Percentiles rank a stretch among this genome's conserved stretches.
These are phyloP conservation scores for Megaleporinus macrocephalus DNA, from an alignment of 2,113 vertebrate genomes.

Conservation along the genomic window DNA sequence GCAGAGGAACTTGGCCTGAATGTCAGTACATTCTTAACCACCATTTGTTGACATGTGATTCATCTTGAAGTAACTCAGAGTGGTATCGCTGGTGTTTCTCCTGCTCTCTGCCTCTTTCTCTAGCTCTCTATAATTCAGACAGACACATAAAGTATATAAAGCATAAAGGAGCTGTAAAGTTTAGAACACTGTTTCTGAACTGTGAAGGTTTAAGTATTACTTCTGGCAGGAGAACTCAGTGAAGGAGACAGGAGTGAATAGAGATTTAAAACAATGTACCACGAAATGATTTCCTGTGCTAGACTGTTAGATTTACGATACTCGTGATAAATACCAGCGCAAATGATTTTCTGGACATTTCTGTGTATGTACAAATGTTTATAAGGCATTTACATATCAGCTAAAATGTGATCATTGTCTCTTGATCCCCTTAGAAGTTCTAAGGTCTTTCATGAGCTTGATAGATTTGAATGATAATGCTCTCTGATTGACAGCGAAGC, in stretches of 20 bases:
- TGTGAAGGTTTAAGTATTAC: conserved; percentile 16
- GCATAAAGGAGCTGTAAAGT: conserved; percentile 1
- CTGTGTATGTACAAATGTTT: neutral
- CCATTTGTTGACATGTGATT: neutral
- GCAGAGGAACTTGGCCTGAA: no score
- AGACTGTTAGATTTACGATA: neutral
- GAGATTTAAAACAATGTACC: conserved; percentile 21
- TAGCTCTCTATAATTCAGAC: neutral
- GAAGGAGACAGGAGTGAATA: neutral
- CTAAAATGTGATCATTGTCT: neutral
- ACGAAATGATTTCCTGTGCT: conserved; percentile 16
- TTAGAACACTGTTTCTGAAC: neutral
- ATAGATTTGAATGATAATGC: conserved; percentile 8
- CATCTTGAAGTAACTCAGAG: neutral
- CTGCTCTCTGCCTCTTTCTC: neutral
- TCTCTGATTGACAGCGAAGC: neutral
- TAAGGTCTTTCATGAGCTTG: neutral
- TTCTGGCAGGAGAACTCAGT: neutral
- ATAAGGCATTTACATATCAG: conserved; percentile 15
- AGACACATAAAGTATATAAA: conserved; percentile 14
- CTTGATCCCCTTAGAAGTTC: neutral
- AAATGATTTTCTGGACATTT: neutral
- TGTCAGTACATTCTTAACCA: neutral
- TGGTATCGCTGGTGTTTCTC: neutral
- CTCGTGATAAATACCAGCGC: neutral